phyloP scores from a whole-genome alignment of 2,113 vertebrate genomes.

The Hymenochirus boettgeri region DNA sequence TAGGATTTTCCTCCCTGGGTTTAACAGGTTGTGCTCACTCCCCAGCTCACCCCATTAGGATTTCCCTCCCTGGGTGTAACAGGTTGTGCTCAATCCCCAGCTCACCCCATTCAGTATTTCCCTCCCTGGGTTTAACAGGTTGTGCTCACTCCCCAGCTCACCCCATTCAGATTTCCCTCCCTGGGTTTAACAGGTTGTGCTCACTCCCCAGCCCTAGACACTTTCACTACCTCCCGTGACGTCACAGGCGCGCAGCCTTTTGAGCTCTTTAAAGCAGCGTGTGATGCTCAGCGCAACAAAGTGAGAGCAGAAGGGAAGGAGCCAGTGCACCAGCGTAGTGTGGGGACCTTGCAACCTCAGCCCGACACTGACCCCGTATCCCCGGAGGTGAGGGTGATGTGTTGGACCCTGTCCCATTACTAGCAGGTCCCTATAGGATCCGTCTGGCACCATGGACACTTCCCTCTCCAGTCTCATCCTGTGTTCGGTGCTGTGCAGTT shows the following conservation, averaged over 20 bases:
- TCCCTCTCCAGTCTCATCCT: conserved; percentile 32
- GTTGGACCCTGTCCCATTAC: background rate
- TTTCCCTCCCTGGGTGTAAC: no score
- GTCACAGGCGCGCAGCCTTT: conserved; percentile 61
- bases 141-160: no score
- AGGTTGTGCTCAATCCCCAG: no score
- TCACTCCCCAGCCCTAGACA: background rate
- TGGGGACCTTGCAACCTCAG: background rate
- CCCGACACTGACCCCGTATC: background rate
- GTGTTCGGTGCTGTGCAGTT: conserved; percentile 42
- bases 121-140: no score
- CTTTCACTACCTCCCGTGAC: conserved; percentile 50
- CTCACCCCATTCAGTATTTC: no score
- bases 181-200: background rate
- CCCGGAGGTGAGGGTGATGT: background rate
- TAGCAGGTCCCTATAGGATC: background rate
- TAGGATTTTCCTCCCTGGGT: no score
- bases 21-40: no score
- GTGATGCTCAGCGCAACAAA: conserved; percentile 51
- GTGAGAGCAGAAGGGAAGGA: background rate
- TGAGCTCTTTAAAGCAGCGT: conserved; percentile 59
- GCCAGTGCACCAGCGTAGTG: background rate
- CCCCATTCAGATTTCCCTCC: background rate
- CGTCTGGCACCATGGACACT: conserved; percentile 57
- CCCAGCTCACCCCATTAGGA: no score